Evolutionary conservation across 1,140 invertebrate species (phyloP).

Genomic region (Drosophila serrata): DNA sequence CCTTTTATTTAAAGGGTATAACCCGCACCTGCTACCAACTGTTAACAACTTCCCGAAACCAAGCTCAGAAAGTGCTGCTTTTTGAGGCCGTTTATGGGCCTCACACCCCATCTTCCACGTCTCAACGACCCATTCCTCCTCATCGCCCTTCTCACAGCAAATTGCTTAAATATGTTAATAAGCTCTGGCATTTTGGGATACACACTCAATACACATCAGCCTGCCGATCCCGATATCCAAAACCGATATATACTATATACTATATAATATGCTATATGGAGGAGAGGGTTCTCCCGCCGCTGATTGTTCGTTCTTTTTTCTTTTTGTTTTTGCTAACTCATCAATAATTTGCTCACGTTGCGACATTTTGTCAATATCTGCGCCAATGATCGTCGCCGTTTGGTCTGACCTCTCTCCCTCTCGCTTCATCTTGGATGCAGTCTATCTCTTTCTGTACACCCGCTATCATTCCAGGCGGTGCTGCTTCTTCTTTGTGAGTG

Average conservation of each 20-base stretch:
- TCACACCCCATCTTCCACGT: not conserved
- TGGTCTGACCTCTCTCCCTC: conserved; percentile 36
- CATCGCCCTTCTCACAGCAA: not conserved
- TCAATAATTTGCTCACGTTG: conserved; percentile 83
- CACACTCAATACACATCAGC: conserved; percentile 19
- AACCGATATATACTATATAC: conserved; percentile 20
- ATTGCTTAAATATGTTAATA: conserved; percentile 70
- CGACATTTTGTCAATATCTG: conserved; percentile 84
- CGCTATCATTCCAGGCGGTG: conserved; percentile 10
- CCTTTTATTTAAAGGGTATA: not conserved
- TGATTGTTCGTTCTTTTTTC: conserved; percentile 49
- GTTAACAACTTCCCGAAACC: conserved; percentile 21
- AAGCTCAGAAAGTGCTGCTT: not conserved
- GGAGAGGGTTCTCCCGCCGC: not conserved
- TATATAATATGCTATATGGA: conserved; percentile 47
- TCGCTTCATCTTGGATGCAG: conserved; percentile 12
- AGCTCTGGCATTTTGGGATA: conserved; percentile 56
- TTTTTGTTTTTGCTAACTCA: conserved; percentile 69
- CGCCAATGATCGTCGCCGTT: conserved; percentile 75
- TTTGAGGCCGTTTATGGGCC: conserved; percentile 36
- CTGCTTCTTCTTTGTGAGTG: conserved; percentile 6
- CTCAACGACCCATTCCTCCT: not conserved
- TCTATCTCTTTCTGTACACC: not conserved
- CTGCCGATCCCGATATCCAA: conserved; percentile 36
- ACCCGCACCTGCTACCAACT: conserved; percentile 5